A percentile compares a stretch with the other conserved stretches of the same genome.
Conservation (phyloP, 2,888 invertebrate genomes). For the Helicoverpa assulta region DNA sequence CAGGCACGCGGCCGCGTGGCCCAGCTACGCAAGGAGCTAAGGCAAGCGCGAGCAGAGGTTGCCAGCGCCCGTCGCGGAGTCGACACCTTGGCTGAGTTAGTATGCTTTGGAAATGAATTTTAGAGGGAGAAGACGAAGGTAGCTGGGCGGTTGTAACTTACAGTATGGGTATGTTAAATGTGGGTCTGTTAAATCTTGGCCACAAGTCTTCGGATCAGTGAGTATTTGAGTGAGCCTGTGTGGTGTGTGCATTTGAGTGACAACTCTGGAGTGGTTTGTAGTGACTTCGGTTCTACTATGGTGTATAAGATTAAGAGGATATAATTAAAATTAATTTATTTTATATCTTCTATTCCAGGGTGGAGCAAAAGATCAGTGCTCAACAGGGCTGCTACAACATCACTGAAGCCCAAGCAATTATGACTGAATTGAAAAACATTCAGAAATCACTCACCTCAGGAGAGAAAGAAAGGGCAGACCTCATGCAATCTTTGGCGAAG, state of each 20-base stretch:
- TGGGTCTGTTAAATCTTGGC: not conserved
- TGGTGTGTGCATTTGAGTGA: not conserved
- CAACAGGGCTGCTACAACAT: constrained; percentile 97
- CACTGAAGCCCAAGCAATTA: constrained; percentile 98
- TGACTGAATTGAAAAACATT: constrained; percentile 97
- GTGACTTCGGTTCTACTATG: not conserved
- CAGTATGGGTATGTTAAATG: not conserved
- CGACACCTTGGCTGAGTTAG: constrained; percentile 97
- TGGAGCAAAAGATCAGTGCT: constrained; percentile 96
- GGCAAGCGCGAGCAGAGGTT: constrained; percentile 97
- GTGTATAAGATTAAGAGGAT: not conserved
- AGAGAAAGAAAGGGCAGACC: constrained; percentile 97
- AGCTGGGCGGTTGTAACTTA: not conserved
- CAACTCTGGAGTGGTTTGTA: not conserved
- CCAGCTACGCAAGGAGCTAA: constrained; percentile 96
- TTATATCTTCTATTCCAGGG: constrained; percentile 89
- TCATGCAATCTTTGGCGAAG: constrained; percentile 98
- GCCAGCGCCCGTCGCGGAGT: constrained; percentile 97
- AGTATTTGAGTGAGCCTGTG: constrained; percentile 14
- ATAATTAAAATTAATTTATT: not conserved
- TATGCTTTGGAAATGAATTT: constrained; percentile 59
- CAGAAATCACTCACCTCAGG: constrained; percentile 97
- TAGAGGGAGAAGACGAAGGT: constrained; percentile 25
- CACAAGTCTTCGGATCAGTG: not conserved
- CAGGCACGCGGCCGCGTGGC: constrained; percentile 97